These are phyloP conservation scores for Microtus oregoni DNA, from an alignment of 2,113 vertebrate species.

Conservation along the genomic window DNA sequence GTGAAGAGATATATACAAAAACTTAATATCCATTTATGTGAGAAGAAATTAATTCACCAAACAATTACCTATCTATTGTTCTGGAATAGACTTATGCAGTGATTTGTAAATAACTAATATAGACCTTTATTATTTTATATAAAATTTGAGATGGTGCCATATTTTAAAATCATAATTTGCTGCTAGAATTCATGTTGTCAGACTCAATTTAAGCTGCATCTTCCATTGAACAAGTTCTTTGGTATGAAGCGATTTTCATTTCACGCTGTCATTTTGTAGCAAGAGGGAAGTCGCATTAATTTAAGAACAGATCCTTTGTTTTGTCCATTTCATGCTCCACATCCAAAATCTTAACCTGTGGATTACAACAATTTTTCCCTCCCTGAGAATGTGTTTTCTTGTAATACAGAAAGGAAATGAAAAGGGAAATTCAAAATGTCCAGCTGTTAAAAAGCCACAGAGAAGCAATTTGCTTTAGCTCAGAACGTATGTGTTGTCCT, in stretches of 20 bases:
- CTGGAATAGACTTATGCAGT: background rate
- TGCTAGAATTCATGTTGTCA: constrained; percentile 25
- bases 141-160: background rate
- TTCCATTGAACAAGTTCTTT: constrained; percentile 69
- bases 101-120: background rate
- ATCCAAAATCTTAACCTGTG: constrained; percentile 68
- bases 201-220: constrained; percentile 30
- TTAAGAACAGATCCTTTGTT: constrained; percentile 75
- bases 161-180: background rate
- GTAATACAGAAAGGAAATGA: constrained; percentile 67
- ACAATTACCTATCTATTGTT: background rate
- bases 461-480: constrained; percentile 55
- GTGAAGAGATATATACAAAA: background rate
- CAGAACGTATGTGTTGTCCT: constrained; percentile 56
- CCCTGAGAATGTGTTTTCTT: constrained; percentile 64
- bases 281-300: constrained; percentile 64
- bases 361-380: constrained; percentile 58
- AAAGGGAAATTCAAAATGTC: constrained; percentile 73
- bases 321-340: constrained; percentile 65
- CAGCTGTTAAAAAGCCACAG: constrained; percentile 60
- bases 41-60: background rate
- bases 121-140: background rate
- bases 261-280: constrained; percentile 67
- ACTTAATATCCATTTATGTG: background rate
- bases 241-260: constrained; percentile 56